Evolutionary conservation across 2,113 vertebrate species (phyloP), one percentile per base, ranked within the genome.

Genomic region (Progne subis): DNA sequence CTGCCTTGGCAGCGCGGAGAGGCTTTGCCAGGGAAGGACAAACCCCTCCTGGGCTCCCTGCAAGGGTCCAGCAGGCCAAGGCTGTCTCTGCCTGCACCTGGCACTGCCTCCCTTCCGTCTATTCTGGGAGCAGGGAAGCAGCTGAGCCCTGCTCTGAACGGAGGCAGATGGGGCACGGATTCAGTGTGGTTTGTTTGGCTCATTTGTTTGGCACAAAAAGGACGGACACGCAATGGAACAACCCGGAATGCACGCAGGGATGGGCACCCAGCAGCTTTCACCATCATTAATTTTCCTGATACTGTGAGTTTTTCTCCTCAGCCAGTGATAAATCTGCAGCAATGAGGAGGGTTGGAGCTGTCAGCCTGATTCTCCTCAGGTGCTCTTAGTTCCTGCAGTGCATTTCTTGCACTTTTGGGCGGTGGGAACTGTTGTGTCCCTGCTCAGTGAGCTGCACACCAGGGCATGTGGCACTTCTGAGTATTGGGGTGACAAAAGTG

Each of bases 51-150:
- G 89, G 94, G 72, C 65, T 86, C 68, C 72, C 91, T 92, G 77
- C 19, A 5, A 78, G 79, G 88, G 47, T 72, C 59, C 79, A 69
- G n/a, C 61, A 69, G 91, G 94, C 67, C 74, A 32, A 5, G 81
- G 60, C 70, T 89, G 70, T 47, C 70, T 20, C 78, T 71, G 92
- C 88, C 79, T 71, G 90, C 93, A 86, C 94, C 94, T 97, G 90
- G 95, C 95, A 95, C 94, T 92, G 95, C 19, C 56, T 94, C 78
- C 60, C 64, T 69, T 72, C 80, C 78, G 90, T 64, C 95, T 94
- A 93, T 96, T 97, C 93, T 52, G 93, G 94, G 95, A 90, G 72
- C 79, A 47, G 79, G 39, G 85, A 10, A 88, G 28, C 96, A 97
- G 95, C 95, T 96, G 96, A 97, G 96, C 93, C 86, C 89, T 16